These are phyloP conservation scores for Trematomus loennbergii DNA, from an alignment of 2,113 vertebrate species.

Conservation along the genomic window DNA sequence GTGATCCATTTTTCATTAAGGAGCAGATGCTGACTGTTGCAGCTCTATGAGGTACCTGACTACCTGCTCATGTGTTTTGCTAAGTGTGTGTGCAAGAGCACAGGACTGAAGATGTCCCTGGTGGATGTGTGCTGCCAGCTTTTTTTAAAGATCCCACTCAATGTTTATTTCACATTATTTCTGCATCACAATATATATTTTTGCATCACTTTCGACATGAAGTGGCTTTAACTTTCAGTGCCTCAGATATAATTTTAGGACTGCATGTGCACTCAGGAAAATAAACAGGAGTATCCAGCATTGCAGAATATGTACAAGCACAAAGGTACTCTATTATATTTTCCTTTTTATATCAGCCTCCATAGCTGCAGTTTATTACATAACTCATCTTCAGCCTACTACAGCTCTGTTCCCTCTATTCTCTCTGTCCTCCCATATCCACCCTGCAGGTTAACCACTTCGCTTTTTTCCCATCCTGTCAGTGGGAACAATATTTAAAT, in stretches of 20 bases:
- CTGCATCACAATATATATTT: background rate
- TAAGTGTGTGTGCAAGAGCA: background rate
- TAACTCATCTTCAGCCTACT: slow-evolving; percentile 64
- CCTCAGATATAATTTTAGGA: slow-evolving; percentile 11
- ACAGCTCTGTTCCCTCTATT: slow-evolving; percentile 22
- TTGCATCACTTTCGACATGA: slow-evolving; percentile 7
- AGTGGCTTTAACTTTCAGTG: slow-evolving; percentile 6
- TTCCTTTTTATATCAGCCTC: slow-evolving; percentile 38
- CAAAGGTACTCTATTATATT: slow-evolving; percentile 32
- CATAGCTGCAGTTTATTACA: slow-evolving; percentile 66
- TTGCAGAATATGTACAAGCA: slow-evolving; percentile 30
- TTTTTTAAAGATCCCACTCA: slow-evolving; percentile 8
- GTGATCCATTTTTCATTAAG: slow-evolving; percentile 68
- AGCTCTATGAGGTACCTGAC: slow-evolving; percentile 6
- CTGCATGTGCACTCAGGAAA: background rate
- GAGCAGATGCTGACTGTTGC: slow-evolving; percentile 29
- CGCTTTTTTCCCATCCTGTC: background rate
- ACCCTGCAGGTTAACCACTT: slow-evolving; percentile 26
- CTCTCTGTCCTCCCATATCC: slow-evolving; percentile 19
- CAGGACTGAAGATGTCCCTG: background rate
- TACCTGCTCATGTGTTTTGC: slow-evolving; percentile 20
- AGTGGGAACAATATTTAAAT: no score
- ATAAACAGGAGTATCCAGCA: slow-evolving; percentile 14
- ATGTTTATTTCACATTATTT: background rate
- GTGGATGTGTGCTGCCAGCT: slow-evolving; percentile 15